phyloP scores from a whole-genome alignment of 2,797 vertebrate species.

The Chrysocyon brachyurus region DNA sequence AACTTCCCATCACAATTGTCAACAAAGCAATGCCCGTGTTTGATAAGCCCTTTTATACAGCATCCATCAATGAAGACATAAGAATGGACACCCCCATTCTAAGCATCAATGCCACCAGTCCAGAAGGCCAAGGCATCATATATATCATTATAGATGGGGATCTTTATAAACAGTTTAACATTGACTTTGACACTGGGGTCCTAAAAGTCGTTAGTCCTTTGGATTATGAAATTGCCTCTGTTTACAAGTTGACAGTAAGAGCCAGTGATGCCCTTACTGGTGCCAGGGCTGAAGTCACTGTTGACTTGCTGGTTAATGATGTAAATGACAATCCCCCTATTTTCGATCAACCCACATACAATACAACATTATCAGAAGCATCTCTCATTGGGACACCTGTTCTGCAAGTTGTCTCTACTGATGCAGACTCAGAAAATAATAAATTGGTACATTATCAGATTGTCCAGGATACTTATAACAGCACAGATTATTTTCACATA shows the following conservation, averaged over 20 bases:
- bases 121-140: conserved; percentile 98
- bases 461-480: conserved; percentile 95
- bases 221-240: conserved; percentile 93
- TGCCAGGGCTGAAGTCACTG: conserved; percentile 95
- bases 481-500: conserved; percentile 98
- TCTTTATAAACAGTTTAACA: conserved; percentile 94
- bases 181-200: conserved; percentile 98
- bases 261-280: conserved; percentile 97
- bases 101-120: conserved; percentile 97
- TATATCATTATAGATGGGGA: conserved; percentile 98
- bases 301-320: conserved; percentile 94
- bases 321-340: conserved; percentile 96
- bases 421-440: conserved; percentile 96
- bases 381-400: conserved; percentile 98
- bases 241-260: conserved; percentile 94
- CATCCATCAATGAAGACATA: conserved; percentile 95
- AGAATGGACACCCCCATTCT: conserved; percentile 94
- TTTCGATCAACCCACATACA: conserved; percentile 93
- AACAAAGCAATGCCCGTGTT: conserved; percentile 99
- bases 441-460: conserved; percentile 96
- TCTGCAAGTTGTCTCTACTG: conserved; percentile 94
- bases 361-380: conserved; percentile 95
- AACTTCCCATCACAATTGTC: conserved; percentile 97
- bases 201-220: conserved; percentile 94
- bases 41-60: conserved; percentile 96